A percentile compares a stretch with the other conserved stretches of the same genome.
Conservation (phyloP, 30 jellyfish, hydroid and myxozoan species). For the Pelagia noctiluca region DNA sequence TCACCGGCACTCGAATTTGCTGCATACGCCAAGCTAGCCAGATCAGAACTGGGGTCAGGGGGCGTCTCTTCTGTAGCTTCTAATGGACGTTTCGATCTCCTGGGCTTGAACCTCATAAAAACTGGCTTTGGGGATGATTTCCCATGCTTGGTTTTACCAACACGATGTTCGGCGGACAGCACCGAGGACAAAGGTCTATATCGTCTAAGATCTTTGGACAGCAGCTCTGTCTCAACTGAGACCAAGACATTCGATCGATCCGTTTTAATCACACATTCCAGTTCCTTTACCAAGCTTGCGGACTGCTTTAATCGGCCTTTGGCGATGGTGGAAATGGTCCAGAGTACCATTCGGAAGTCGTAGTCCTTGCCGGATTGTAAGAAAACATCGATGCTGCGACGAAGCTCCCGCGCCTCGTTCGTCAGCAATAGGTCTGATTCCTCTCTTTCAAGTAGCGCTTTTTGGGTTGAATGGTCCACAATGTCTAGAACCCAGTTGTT, state of each 20-base stretch:
- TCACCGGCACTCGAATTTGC: neutral
- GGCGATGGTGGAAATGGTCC: constrained; percentile 41
- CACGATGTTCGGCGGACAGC: no score
- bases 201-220: neutral
- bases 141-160: no score
- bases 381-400: constrained; percentile 27
- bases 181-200: neutral
- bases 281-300: constrained; percentile 46
- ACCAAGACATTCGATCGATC: constrained; percentile 5
- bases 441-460: constrained; percentile 51
- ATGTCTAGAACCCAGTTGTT: constrained; percentile 61
- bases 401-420: constrained; percentile 56
- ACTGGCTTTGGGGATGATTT: no score
- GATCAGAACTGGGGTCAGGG: neutral
- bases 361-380: constrained; percentile 47
- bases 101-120: neutral
- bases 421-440: constrained; percentile 15
- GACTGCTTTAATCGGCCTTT: constrained; percentile 46
- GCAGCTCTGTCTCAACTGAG: constrained; percentile 26
- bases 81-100: neutral
- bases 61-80: neutral
- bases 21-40: neutral
- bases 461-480: constrained; percentile 45
- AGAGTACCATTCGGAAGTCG: constrained; percentile 50
- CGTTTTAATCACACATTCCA: constrained; percentile 32